These are phyloP conservation scores for Heterotilapia buettikoferi DNA, from an alignment of 2,113 vertebrate species.

Conservation along the genomic window DNA sequence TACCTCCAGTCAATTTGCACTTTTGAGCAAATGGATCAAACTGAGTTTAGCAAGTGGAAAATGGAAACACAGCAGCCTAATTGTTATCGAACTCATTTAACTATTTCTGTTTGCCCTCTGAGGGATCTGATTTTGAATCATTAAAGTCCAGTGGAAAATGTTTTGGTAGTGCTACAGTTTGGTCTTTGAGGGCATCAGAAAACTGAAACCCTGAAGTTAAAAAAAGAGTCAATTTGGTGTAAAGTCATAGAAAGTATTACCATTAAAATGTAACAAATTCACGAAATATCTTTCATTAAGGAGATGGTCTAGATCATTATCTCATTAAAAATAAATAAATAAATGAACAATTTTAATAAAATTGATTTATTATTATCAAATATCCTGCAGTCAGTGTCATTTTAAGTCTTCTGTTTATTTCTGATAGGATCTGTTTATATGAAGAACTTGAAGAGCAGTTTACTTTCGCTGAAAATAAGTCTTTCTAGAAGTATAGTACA, in stretches of 20 bases:
- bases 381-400: neutral
- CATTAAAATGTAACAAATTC: neutral
- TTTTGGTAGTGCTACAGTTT: neutral
- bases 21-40: conserved; percentile 19
- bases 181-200: neutral
- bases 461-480: fast-evolving
- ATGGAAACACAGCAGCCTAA: conserved; percentile 35
- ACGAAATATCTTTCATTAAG: neutral
- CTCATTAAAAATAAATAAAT: neutral
- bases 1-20: neutral
- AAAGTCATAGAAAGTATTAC: neutral
- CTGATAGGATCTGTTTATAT: neutral
- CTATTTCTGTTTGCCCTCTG: conserved; percentile 28
- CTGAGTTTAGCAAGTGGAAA: conserved; percentile 27
- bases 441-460: neutral
- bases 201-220: neutral
- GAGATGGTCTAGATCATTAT: neutral
- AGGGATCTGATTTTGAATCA: conserved; percentile 32
- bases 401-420: neutral
- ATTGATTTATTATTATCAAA: neutral
- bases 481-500: neutral
- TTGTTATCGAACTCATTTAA: conserved; percentile 46
- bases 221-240: neutral
- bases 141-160: conserved; percentile 26
- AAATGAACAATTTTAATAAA: neutral